Base-by-base conservation (phyloP, 1,140 invertebrate species). In the Camponotus floridanus region DNA sequence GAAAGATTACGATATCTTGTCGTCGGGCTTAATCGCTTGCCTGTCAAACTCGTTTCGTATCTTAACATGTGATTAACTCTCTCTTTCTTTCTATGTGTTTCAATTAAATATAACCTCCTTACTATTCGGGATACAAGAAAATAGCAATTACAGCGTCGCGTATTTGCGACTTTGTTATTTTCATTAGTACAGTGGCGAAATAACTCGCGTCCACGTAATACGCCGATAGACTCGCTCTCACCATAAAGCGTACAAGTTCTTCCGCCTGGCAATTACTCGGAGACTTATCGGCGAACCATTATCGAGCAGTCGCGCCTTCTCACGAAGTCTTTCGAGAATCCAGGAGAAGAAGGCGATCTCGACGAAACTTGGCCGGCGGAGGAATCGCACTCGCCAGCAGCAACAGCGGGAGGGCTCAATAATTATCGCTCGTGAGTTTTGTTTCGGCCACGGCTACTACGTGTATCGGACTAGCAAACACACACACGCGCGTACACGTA, bases 341-440 rank as follows among this genome's bases (percentile, higher is more conserved):
- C 68, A 45, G 55, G 61, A 81, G 74, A 78, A 78, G 55, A 61
- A 61, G 79, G 68, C 31, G 79, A 74, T 83, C 73, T 74, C 57
- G 55, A 68, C 55, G 67, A 55, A 81, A 81, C 67, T 61, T 83
- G 0, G 79, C 55, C 68, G 79, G 68, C 26, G 15, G 79, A 67
- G 71, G 31, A 51, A 71, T 79, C 73, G 39, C 57, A 59, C 73
- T 73, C 57, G 55, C 36, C 26, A 42, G 71, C 87, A 45, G 76
- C 84, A 68, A 80, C 64, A 33, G 48, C 70, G 51, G 73, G 81
- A 73, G 81, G 71, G 59, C 79, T 80, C 85, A 70, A 90, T 92
- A 92, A 92, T 92, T 92, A 92, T 91, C 90, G 87, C 79, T 88
- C 83, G 68, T 64, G 81, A 84, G 74, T 81, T 86, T 85, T 59